These are phyloP conservation scores for Syngnathus scovelli DNA, from an alignment of 2,113 vertebrate species.

Conservation along the genomic window DNA sequence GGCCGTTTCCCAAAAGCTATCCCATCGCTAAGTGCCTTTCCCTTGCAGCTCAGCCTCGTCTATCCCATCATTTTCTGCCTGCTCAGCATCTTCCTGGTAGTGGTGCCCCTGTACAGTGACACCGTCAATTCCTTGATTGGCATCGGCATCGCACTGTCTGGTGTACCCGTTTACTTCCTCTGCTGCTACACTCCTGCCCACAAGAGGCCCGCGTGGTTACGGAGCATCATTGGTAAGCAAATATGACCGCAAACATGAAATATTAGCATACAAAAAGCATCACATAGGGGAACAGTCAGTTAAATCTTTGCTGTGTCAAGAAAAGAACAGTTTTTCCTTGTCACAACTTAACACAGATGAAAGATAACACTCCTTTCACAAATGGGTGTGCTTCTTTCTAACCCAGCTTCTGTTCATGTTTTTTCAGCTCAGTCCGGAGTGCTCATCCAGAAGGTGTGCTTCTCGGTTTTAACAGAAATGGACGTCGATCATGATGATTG, in stretches of 20 bases:
- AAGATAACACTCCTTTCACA: neutral
- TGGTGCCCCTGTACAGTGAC: conserved; percentile 85
- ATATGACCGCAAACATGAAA: neutral
- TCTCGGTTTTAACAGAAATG: conserved; percentile 83
- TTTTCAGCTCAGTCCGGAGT: conserved; percentile 60
- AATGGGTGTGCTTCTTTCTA: neutral
- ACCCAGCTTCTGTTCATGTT: neutral
- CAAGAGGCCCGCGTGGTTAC: conserved; percentile 72
- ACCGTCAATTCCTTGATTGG: conserved; percentile 85
- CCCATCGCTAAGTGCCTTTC: neutral
- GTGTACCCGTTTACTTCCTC: conserved; percentile 83
- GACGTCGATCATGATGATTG: conserved; percentile 68
- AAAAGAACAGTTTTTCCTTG: neutral
- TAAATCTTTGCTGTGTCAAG: too few relatives aligned
- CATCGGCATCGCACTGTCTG: conserved; percentile 82
- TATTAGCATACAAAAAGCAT: neutral
- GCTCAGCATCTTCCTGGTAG: conserved; percentile 86
- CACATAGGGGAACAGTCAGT: too few relatives aligned
- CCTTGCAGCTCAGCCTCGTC: conserved; percentile 77
- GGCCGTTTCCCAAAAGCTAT: neutral
- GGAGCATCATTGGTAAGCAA: conserved; percentile 70
- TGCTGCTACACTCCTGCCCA: conserved; percentile 73
- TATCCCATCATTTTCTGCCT: conserved; percentile 86
- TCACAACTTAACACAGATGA: neutral
- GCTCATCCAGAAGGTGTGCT: conserved; percentile 80